Conservation (phyloP, 2,797 vertebrate species). For the Cygnus olor region DNA sequence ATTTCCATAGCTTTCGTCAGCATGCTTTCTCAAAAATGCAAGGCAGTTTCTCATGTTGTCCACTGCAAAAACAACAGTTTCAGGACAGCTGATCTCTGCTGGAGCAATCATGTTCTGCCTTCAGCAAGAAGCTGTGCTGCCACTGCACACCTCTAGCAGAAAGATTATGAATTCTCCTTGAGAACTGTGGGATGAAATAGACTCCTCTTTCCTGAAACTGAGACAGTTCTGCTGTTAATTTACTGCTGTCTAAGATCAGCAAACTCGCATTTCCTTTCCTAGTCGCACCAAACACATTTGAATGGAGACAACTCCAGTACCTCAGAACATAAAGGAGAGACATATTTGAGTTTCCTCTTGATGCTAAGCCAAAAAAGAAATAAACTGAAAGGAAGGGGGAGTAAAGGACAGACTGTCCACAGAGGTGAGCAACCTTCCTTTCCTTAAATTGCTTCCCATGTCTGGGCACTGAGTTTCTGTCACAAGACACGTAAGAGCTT, state of each 20-base stretch:
- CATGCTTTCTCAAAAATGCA: background rate
- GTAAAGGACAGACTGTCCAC: background rate
- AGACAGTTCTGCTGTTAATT: conserved; percentile 8
- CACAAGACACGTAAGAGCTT: background rate
- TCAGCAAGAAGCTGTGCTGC: background rate
- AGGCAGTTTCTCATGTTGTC: background rate
- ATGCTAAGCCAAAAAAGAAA: background rate
- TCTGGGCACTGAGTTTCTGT: background rate
- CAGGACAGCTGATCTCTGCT: background rate
- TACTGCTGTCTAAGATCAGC: conserved; percentile 4
- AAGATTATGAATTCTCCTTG: background rate
- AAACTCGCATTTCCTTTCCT: conserved; percentile 7
- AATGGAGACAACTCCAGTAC: background rate
- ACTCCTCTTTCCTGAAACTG: background rate
- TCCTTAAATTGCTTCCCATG: background rate
- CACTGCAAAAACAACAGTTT: background rate
- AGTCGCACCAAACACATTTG: background rate
- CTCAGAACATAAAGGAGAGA: background rate
- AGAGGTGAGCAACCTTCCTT: background rate
- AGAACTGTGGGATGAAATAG: background rate
- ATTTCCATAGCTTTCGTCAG: conserved; percentile 7
- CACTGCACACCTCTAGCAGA: background rate
- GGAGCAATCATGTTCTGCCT: background rate
- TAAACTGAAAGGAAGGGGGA: background rate
- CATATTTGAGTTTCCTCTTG: background rate